Evolutionary conservation across 2,797 vertebrate genomes (phyloP).

Genomic region (Schizopygopsis pylzovi): DNA sequence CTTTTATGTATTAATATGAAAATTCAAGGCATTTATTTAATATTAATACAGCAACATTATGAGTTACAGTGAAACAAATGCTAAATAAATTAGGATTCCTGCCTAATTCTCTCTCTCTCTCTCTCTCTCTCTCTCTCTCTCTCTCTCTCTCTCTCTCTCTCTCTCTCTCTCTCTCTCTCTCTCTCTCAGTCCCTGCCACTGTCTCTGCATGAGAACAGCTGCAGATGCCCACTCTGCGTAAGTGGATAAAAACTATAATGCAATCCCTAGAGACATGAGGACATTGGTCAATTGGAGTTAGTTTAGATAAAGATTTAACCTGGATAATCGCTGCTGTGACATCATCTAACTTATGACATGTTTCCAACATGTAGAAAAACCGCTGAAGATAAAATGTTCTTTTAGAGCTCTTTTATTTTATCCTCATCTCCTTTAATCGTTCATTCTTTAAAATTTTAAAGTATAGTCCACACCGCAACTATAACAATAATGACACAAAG

Average conservation of each 20-base stretch:
- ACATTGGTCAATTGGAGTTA: slow-evolving; percentile 73
- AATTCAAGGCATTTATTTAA: not conserved
- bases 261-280: slow-evolving; percentile 76
- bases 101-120: slow-evolving; percentile 30
- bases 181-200: slow-evolving; percentile 24
- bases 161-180: slow-evolving; percentile 28
- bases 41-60: slow-evolving; percentile 8
- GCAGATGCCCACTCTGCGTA: slow-evolving; percentile 80
- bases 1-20: not conserved
- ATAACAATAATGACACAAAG: not conserved
- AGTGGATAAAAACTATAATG: slow-evolving; percentile 80
- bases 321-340: slow-evolving; percentile 76
- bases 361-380: not conserved
- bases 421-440: not conserved
- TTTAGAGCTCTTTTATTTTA: not conserved
- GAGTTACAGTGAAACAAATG: slow-evolving; percentile 4
- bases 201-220: slow-evolving; percentile 73
- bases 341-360: not conserved
- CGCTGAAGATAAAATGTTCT: not conserved
- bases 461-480: not conserved
- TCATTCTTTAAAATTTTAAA: not conserved
- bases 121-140: slow-evolving; percentile 6
- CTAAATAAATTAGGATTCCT: slow-evolving; percentile 36
- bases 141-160: slow-evolving; percentile 9
- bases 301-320: slow-evolving; percentile 80